Percentiles rank a stretch among this genome's conserved stretches.
These are phyloP conservation scores for Aphelenchoides besseyi DNA, from an alignment of 1,140 invertebrate species.

Conservation along the genomic window DNA sequence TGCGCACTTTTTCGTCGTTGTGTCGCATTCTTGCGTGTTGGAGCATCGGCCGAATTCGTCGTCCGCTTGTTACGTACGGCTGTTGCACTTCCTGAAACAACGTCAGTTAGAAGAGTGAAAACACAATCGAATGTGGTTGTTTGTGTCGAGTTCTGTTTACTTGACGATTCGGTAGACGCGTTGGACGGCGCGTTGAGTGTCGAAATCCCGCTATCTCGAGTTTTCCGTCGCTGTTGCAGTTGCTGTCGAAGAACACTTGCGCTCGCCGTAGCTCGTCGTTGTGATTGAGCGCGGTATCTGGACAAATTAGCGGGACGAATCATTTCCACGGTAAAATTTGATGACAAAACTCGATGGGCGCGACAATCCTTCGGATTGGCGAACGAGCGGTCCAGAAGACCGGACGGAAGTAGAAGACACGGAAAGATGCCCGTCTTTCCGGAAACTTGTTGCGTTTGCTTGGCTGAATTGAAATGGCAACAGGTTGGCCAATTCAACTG, in stretches of 20 bases:
- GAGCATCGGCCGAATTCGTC: background rate
- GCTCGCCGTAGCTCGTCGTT: background rate
- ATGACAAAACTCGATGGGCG: conserved; percentile 38
- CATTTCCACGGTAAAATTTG: conserved; percentile 7
- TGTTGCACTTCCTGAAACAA: background rate
- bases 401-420: background rate
- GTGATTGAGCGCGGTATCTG: background rate
- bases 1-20: background rate
- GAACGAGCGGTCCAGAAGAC: background rate
- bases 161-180: background rate
- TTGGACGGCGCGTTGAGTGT: background rate
- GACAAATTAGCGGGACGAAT: background rate
- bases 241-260: background rate
- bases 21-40: background rate
- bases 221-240: background rate
- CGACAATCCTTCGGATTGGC: background rate
- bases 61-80: background rate
- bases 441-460: background rate
- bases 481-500: too few species aligned
- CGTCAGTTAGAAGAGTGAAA: background rate
- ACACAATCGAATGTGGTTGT: background rate
- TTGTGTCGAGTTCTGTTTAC: background rate
- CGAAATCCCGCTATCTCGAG: background rate
- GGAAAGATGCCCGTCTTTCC: background rate
- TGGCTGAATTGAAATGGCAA: background rate